Evolutionary conservation across 2,888 invertebrate genomes (phyloP).

Genomic region (Heliothis peltigera): DNA sequence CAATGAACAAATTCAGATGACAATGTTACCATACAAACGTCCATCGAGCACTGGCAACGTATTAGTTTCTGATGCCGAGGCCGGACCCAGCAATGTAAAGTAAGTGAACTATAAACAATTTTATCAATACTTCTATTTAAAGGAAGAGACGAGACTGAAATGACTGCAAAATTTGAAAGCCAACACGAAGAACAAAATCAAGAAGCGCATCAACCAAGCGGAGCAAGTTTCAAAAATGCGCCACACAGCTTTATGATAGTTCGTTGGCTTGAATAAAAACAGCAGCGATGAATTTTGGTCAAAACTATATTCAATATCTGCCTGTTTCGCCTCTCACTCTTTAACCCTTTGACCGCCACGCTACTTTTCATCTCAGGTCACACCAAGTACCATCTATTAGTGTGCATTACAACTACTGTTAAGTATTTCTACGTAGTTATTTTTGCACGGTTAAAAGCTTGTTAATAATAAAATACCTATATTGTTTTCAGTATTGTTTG

Average conservation of each 20-base stretch:
- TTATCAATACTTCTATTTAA: not conserved
- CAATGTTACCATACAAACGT: not conserved
- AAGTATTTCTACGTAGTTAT: not conserved
- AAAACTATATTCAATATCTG: not conserved
- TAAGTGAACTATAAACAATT: slow-evolving; percentile 7
- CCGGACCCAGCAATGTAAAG: not conserved
- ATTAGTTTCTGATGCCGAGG: slow-evolving; percentile 4
- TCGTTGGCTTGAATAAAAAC: not conserved
- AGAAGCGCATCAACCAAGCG: too few species aligned
- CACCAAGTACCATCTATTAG: not conserved
- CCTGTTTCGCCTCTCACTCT: slow-evolving; percentile 4
- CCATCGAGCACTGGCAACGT: not conserved
- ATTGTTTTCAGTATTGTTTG: slow-evolving; percentile 34
- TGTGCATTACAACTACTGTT: not conserved
- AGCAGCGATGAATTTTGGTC: not conserved
- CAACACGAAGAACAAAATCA: not conserved
- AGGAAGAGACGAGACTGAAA: not conserved
- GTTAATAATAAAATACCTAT: slow-evolving; percentile 23
- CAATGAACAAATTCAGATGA: slow-evolving; percentile 6
- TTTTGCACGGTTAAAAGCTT: not conserved
- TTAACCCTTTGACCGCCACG: slow-evolving; percentile 27
- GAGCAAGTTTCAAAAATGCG: not conserved
- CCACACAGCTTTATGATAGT: not conserved
- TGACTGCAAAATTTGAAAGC: not conserved
- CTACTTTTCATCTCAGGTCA: not conserved